Conservation (phyloP, 2,888 invertebrate species). For the Cheilosia scutellata region DNA sequence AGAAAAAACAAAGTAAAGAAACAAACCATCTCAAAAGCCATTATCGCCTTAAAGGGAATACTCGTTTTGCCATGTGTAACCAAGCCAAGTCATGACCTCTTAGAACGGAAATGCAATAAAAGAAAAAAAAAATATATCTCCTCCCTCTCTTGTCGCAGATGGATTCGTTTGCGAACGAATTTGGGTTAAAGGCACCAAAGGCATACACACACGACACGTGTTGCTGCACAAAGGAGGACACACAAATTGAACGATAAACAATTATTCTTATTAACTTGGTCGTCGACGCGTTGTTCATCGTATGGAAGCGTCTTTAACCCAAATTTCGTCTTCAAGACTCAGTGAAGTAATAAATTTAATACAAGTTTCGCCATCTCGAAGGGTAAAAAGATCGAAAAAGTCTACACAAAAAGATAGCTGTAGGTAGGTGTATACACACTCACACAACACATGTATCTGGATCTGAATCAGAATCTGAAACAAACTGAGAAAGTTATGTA, state of each 20-base stretch:
- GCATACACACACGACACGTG: too few relatives aligned
- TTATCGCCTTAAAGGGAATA: slow-evolving; percentile 64
- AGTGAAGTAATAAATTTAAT: slow-evolving; percentile 24
- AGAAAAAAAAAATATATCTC: neutral
- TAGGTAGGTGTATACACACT: neutral
- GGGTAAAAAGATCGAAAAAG: neutral
- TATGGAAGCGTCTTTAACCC: slow-evolving; percentile 28
- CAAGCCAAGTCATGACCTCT: slow-evolving; percentile 37
- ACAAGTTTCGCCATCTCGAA: slow-evolving; percentile 17
- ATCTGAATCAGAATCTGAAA: neutral
- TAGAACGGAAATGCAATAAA: slow-evolving; percentile 20
- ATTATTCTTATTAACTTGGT: slow-evolving; percentile 21
- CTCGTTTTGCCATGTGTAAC: slow-evolving; percentile 1
- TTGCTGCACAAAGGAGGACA: slow-evolving; percentile 1
- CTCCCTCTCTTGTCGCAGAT: neutral
- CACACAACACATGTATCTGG: neutral
- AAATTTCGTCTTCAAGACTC: slow-evolving; percentile 27
- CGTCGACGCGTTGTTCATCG: neutral
- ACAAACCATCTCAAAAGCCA: slow-evolving; percentile 39
- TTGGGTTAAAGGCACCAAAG: slow-evolving; percentile 22
- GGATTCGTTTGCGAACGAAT: slow-evolving; percentile 3
- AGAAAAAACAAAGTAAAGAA: neutral
- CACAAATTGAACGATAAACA: slow-evolving; percentile 12
- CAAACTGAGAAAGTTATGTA: neutral
- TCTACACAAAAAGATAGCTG: neutral